Evolutionary conservation across 2,797 vertebrate species (phyloP), one percentile per base, ranked within the genome.

Genomic region (Peromyscus aztecus): DNA sequence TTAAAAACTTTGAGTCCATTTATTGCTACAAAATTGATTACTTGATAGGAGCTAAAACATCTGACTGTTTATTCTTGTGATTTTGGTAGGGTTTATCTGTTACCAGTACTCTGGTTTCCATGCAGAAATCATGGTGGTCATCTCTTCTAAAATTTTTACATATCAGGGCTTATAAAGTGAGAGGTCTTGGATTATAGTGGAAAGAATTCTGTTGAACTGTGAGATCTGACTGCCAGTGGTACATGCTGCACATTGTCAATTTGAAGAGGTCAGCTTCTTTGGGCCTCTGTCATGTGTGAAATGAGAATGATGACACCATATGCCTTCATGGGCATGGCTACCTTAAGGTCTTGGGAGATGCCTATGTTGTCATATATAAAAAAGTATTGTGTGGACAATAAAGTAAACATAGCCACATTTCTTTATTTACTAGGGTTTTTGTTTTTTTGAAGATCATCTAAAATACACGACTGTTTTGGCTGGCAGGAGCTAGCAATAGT

Each of bases 1-100:
- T 80, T 81, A 92, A 71, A 89, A 73, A 46, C 14, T 71, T 86
- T 90, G 89, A 94, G 76, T 91, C 77, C 31, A 85, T 88, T 67
- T 34, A 34, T 75, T 69, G 69, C 65, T 49, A 91, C 23, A 95
- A 10, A 89, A 80, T 88, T 91, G 43, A 29, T 77, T 90, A 93
- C 61, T 94, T 86, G 59, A 8, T 63, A 84, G 87, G 23, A 63
- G 93, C 40, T 49, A 69, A 87, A 91, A 81, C 75, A 61, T 55
- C 55, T 91, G 61, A 83, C 43, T 24, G 55, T 94, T 94, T 90
- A 65, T 91, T 85, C 75, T 89, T 91, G 43, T 85, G 46, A 29
- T 96, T 91, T 91, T 76, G 34, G 37, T 84, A 77, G 78, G 21
- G 80, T 71, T 92, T 88, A 52, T n/a, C 40, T 49, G 7, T 75